Base-by-base conservation (phyloP, 2,888 invertebrate species). In the Sminthurinus aureus region DNA sequence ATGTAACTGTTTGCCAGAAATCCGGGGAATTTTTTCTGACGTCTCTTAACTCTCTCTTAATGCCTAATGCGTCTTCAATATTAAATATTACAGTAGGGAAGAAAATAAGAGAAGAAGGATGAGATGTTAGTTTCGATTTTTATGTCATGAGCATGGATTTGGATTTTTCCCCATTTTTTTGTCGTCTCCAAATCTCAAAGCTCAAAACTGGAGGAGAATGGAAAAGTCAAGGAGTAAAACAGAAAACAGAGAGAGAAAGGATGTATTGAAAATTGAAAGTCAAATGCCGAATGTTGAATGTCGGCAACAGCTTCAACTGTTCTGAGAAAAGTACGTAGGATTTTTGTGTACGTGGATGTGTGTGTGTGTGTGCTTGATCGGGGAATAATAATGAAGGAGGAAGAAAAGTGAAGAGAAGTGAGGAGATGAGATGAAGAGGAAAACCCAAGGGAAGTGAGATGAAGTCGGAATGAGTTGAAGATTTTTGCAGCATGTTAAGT, bases 401-500 rank as follows among this genome's bases (percentile, higher is more conserved):
- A n/a, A 79, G 20, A 18, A 64, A 24, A 58, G 64, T 20, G 50
- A 22, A 51, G 74, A 74, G 18, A 71, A 20, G 76, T 67, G 76
- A 71, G 50, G n/a, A 22, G 52, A 38, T 38, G 38, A 15, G 22
- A 50, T 67, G 26, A 15, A 77, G 24, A 82, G 52, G 79, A 79
- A 79, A 79, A 24, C 79, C 38, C 69, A 13, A 50, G 79, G 79
- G 69, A 74, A 73, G 79, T 79, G 73, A 71, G 83, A 83, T 66
- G 67, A 71, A 83, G 77, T 69, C 13, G 85, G 85, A 86, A 85
- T 86, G 85, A 85, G 84, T 84, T 85, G 84, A 85, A 86, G 86
- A 86, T 85, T 85, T 85, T 85, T 87, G 85, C 86, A 85, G 85
- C 83, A 85, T 87, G 85, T 85, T 85, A 87, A 85, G 85, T 87